Percentiles rank a stretch among this genome's conserved stretches.
Conservation (phyloP, 2,888 invertebrate genomes). For the Plagodis pulveraria region DNA sequence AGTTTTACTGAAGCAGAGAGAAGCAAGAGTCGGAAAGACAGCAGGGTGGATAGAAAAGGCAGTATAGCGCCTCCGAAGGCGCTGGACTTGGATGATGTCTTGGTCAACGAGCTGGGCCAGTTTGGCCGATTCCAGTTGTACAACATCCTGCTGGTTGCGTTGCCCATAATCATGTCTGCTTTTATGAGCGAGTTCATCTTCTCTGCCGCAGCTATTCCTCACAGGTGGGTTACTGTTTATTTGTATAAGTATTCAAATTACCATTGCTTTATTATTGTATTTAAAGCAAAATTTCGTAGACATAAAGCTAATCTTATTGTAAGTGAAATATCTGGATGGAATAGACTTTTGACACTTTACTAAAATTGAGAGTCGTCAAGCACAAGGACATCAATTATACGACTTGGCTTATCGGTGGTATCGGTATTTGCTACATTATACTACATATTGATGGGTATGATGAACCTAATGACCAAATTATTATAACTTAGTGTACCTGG, state of each 20-base stretch:
- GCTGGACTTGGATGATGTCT: constrained; percentile 77
- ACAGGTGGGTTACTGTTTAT: constrained; percentile 84
- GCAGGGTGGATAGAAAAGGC: neutral
- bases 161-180: constrained; percentile 87
- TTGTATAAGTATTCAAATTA: neutral
- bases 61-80: constrained; percentile 40
- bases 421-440: too few species aligned
- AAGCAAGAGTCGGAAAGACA: neutral
- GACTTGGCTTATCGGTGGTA: too few species aligned
- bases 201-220: constrained; percentile 87
- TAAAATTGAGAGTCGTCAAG: too few species aligned
- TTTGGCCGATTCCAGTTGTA: constrained; percentile 87
- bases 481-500: too few species aligned
- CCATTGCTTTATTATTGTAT: too few species aligned
- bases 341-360: too few species aligned
- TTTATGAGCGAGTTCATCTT: constrained; percentile 89
- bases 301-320: neutral
- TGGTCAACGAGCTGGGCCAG: constrained; percentile 84
- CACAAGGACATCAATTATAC: too few species aligned
- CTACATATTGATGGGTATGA: too few species aligned
- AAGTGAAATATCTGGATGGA: neutral
- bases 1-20: neutral
- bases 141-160: constrained; percentile 84
- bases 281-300: too few species aligned
- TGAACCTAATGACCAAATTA: too few species aligned